phyloP scores from a whole-genome alignment of 2,113 vertebrate species.

The Otis tarda region DNA sequence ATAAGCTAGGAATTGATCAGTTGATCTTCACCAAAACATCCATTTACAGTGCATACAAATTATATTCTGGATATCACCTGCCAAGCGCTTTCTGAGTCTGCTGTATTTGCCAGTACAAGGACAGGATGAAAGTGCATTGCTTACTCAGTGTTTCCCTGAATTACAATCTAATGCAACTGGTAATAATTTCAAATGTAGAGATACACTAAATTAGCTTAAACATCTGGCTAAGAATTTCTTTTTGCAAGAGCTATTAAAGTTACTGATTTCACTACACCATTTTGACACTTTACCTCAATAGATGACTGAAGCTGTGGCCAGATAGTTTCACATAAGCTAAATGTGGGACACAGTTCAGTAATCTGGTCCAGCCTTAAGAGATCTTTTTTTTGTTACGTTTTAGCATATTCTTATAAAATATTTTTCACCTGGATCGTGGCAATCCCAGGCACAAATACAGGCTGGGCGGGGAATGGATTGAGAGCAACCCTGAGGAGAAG shows the following conservation, averaged over 20 bases:
- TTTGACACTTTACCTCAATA: background rate
- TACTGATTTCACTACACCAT: background rate
- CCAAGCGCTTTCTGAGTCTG: background rate
- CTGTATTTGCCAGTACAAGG: background rate
- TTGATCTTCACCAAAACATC: background rate
- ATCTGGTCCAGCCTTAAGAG: background rate
- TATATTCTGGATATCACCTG: background rate
- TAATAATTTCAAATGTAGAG: background rate
- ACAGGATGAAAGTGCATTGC: background rate
- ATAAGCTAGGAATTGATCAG: background rate
- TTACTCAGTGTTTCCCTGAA: conserved; percentile 18
- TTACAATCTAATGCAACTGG: background rate
- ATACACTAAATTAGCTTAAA: background rate
- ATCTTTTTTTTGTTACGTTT: background rate
- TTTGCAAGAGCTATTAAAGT: background rate
- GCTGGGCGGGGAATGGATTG: no score
- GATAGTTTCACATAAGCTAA: background rate
- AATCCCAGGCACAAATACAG: no score
- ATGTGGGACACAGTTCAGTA: background rate
- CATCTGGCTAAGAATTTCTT: conserved; percentile 1
- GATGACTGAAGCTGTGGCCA: background rate
- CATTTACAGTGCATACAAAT: background rate
- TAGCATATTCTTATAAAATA: background rate
- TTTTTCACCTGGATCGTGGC: no score
- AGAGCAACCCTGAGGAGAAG: no score